Base-by-base conservation (phyloP, 2,113 vertebrate species). In the Ptilorrhoa leucosticta region DNA sequence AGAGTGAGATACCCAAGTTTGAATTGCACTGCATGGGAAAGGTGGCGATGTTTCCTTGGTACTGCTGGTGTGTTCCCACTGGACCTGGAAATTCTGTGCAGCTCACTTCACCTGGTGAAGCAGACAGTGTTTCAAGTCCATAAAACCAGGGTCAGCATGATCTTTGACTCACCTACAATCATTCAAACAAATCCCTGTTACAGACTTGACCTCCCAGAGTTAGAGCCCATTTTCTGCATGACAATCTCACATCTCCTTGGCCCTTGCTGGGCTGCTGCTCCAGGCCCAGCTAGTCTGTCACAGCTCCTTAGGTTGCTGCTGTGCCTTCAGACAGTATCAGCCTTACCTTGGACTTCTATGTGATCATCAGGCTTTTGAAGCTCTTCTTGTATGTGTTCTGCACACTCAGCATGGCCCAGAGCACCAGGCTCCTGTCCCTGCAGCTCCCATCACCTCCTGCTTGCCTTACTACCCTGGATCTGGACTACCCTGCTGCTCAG, bases 31-130 rank as follows among this genome's bases (percentile, higher is more conserved):
- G 37, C 28, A 0, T 44, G 21, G 44, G 37, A 80, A 94, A 83
- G 14, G 15, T 16, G 40, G 8, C 10, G 26, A 18, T 50, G 19
- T n/a, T 81, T 64, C 22, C 44, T 61, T 69, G 20, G 16, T 42
- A 39, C 7, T 0, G 2, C 1, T 44, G 19, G 1, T 6, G 2
- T 39, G 11, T 16, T 82, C n/a, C 40, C 33, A 20, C 0, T 1
- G 10, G 51, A 51, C 13, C 14, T 56, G 48, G 27, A 87, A 80
- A 33, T 17, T 83, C 37, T 66, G 4, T 27, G 73, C 60, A 75
- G 14, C 12, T 5, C 44, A 17, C 76, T 82, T 85, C 28, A 57
- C 14, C 16, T 15, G 8, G 10, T 68, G 40, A 70, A 66, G 39
- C 7, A 60, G 31, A 21, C 7, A 82, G 7, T 13, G 10, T 58